Percentiles rank a stretch among this genome's conserved stretches.
Evolutionary conservation across 2,113 vertebrate genomes (phyloP).

Genomic region (Megaleporinus macrocephalus): DNA sequence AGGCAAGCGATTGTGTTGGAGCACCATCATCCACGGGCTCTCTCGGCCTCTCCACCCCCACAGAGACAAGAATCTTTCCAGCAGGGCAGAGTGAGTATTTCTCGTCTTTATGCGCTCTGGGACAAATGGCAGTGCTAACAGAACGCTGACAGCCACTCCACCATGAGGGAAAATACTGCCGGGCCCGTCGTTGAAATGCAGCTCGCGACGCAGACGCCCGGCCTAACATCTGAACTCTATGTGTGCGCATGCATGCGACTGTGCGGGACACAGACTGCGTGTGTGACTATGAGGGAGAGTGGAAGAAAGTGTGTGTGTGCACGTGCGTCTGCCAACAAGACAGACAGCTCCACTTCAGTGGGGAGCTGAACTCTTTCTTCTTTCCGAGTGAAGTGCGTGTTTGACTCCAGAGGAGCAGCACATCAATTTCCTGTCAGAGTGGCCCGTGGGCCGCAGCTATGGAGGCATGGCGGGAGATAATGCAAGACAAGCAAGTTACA

Average conservation of each 20-base stretch:
- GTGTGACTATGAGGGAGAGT: background rate
- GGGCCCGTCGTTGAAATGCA: constrained; percentile 60
- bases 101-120: constrained; percentile 11
- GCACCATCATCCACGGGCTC: constrained; percentile 48
- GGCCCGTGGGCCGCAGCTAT: constrained; percentile 51
- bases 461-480: constrained; percentile 64
- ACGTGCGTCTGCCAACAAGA: constrained; percentile 60
- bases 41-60: constrained; percentile 37
- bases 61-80: constrained; percentile 31
- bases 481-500: constrained; percentile 62
- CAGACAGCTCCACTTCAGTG: constrained; percentile 64
- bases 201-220: constrained; percentile 65
- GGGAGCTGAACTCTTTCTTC: constrained; percentile 71
- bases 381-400: constrained; percentile 55
- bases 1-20: constrained; percentile 59
- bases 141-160: constrained; percentile 53
- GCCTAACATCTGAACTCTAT: constrained; percentile 65
- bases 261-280: constrained; percentile 15
- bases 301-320: background rate
- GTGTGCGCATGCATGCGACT: background rate
- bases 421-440: constrained; percentile 72
- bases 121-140: constrained; percentile 72
- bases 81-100: background rate
- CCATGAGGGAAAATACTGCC: constrained; percentile 57
- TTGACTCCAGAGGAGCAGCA: constrained; percentile 52